Percentiles rank a stretch among this genome's conserved stretches.
Conservation (phyloP, 2,888 invertebrate genomes). For the Zeuzera pyrina region DNA sequence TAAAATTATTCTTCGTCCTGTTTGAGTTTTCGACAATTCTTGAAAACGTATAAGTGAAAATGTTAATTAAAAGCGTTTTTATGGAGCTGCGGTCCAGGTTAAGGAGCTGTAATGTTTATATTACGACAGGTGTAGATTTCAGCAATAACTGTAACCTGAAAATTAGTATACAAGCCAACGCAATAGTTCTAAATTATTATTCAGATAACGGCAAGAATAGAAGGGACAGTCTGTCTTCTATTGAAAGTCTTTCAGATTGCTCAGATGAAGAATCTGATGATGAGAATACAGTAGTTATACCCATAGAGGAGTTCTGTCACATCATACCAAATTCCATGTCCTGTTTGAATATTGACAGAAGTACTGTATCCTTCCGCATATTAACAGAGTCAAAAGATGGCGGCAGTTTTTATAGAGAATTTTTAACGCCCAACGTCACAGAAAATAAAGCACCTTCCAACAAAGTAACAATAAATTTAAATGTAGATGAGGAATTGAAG, state of each 20-base stretch:
- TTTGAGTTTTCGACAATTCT: constrained; percentile 14
- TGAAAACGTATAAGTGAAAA: constrained; percentile 28
- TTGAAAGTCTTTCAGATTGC: constrained; percentile 60
- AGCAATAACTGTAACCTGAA: constrained; percentile 57
- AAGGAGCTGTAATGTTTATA: constrained; percentile 74
- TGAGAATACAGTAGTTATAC: constrained; percentile 32
- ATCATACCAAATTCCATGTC: constrained; percentile 68
- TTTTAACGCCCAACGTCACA: constrained; percentile 29
- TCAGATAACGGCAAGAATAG: constrained; percentile 25
- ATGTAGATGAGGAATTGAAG: constrained; percentile 32
- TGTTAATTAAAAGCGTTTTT: constrained; percentile 66
- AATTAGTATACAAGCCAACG: constrained; percentile 58
- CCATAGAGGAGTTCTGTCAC: constrained; percentile 51
- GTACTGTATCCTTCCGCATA: constrained; percentile 60
- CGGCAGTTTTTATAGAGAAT: constrained; percentile 61
- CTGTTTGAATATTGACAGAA: constrained; percentile 59
- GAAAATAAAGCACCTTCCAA: constrained; percentile 25
- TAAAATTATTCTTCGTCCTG: too few relatives aligned
- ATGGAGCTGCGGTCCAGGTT: constrained; percentile 74
- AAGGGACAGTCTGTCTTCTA: constrained; percentile 59
- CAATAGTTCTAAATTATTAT: constrained; percentile 57
- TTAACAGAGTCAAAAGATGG: constrained; percentile 58
- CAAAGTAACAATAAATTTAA: constrained; percentile 40
- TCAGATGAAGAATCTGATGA: constrained; percentile 53
- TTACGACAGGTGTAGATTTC: constrained; percentile 58